Percentiles rank a stretch among this genome's conserved stretches.
Conservation (phyloP, 2,797 vertebrate genomes). For the Hemitrygon akajei region DNA sequence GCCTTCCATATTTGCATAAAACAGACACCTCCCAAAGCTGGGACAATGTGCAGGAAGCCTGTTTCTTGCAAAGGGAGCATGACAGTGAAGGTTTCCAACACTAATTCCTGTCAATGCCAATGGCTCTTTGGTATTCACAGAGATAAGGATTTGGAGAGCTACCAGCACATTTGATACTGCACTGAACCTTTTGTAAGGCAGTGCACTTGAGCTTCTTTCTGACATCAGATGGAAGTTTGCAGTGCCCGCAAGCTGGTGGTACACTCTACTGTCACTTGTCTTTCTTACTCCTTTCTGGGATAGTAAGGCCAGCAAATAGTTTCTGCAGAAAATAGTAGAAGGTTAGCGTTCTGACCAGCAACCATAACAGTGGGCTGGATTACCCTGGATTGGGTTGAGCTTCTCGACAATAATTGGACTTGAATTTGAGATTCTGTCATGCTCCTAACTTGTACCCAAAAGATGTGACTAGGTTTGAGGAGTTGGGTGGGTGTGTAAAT, state of each 20-base stretch:
- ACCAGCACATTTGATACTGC: background rate
- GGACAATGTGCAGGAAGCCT: background rate
- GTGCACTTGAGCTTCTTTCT: background rate
- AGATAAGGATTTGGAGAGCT: background rate
- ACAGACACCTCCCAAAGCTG: background rate
- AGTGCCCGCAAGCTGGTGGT: background rate
- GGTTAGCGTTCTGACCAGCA: too few species aligned
- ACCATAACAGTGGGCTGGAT: too few species aligned
- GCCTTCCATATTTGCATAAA: background rate
- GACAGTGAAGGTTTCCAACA: background rate
- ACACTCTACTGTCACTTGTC: background rate
- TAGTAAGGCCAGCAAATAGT: too few species aligned
- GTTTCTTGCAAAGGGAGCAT: background rate
- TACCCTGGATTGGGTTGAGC: too few species aligned
- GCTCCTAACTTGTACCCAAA: too few species aligned
- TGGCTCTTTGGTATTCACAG: background rate
- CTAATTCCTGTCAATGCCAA: background rate
- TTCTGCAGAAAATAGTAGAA: too few species aligned
- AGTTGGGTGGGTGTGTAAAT: too few species aligned
- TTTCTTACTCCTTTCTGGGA: too few species aligned
- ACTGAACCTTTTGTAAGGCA: background rate
- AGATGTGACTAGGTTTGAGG: too few species aligned
- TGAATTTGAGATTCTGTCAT: too few species aligned
- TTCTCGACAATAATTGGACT: too few species aligned
- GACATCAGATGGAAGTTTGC: background rate